These are phyloP conservation scores for Megaceryle torquata DNA, from an alignment of 2,113 vertebrate genomes.

Conservation along the genomic window DNA sequence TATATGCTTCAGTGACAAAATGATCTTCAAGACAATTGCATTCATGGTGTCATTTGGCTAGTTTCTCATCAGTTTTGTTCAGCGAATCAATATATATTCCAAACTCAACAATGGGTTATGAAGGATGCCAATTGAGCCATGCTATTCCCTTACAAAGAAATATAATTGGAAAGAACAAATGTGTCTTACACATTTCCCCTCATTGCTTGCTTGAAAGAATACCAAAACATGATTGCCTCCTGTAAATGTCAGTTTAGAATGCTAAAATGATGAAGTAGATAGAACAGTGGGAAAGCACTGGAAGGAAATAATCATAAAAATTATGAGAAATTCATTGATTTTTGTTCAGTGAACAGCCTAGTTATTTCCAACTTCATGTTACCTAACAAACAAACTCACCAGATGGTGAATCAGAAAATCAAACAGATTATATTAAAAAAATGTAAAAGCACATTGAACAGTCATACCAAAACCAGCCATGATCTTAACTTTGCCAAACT, in stretches of 20 bases:
- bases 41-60: not conserved
- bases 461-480: not conserved
- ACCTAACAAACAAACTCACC: slow-evolving; percentile 43
- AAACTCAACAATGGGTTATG: not conserved
- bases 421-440: slow-evolving; percentile 32
- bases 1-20: not conserved
- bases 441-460: slow-evolving; percentile 16
- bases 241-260: not conserved
- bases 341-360: not conserved
- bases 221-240: not conserved
- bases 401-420: slow-evolving; percentile 50
- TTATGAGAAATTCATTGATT: not conserved
- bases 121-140: not conserved
- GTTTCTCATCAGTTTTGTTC: not conserved
- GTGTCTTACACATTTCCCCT: not conserved
- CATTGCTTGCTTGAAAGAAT: not conserved
- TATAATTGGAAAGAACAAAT: not conserved
- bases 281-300: not conserved
- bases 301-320: not conserved
- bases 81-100: not conserved
- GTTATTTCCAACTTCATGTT: slow-evolving; percentile 22
- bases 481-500: slow-evolving; percentile 28
- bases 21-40: not conserved
- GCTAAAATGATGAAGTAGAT: not conserved
- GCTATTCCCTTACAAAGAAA: not conserved